These are phyloP conservation scores for Ceyx melanurus DNA, from an alignment of 2,113 vertebrate species.

Conservation along the genomic window DNA sequence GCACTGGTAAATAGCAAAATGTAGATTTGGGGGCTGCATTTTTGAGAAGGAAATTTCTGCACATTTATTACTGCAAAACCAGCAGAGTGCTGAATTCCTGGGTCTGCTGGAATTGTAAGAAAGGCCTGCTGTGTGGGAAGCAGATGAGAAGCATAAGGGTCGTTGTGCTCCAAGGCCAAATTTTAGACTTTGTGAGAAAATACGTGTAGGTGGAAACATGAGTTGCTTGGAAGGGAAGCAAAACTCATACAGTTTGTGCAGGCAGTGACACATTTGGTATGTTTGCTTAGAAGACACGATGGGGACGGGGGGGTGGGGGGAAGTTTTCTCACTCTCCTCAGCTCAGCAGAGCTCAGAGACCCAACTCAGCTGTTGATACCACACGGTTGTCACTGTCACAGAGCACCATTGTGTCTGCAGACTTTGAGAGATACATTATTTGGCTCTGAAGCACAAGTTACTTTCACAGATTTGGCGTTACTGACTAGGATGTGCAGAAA, in stretches of 20 bases:
- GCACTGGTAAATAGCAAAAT: not conserved
- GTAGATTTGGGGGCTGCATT: not conserved
- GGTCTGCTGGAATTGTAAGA: not conserved
- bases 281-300: not conserved
- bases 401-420: not conserved
- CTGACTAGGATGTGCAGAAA: not conserved
- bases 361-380: not conserved
- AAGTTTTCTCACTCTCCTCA: not conserved
- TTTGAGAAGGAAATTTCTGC: not conserved
- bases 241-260: not conserved
- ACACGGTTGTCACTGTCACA: not conserved
- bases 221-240: not conserved
- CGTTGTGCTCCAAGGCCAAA: not conserved
- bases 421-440: not conserved
- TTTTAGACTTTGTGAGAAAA: not conserved
- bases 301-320: not conserved
- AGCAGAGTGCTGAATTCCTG: not conserved
- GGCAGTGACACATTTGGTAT: not conserved
- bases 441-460: slow-evolving; percentile 16
- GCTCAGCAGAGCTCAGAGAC: not conserved
- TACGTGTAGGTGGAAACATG: not conserved
- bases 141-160: not conserved
- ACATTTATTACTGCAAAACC: not conserved
- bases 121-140: not conserved
- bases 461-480: not conserved